phyloP scores from a whole-genome alignment of 2,797 vertebrate genomes.

The Ambastaia sidthimunki region DNA sequence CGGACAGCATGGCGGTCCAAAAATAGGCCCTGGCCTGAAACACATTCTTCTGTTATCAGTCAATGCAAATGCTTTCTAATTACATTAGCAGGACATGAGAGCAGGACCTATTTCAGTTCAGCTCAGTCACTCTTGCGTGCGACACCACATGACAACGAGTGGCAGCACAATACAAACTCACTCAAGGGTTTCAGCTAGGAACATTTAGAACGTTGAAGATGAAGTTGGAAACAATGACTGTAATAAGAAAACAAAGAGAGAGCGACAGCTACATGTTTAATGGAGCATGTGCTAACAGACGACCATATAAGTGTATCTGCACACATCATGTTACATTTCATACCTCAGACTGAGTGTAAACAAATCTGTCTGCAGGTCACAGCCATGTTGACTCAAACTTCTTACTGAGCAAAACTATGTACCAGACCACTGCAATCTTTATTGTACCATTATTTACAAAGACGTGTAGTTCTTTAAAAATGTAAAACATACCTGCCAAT shows the following conservation, averaged over 20 bases:
- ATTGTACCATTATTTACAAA: neutral
- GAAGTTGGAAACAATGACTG: slow-evolving; percentile 1
- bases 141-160: slow-evolving; percentile 7
- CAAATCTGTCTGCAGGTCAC: neutral
- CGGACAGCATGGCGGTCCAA: slow-evolving; percentile 59
- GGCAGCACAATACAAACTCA: neutral
- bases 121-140: slow-evolving; percentile 43
- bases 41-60: slow-evolving; percentile 75
- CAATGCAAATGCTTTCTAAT: slow-evolving; percentile 71
- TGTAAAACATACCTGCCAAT: neutral
- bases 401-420: neutral
- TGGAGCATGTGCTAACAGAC: slow-evolving; percentile 27
- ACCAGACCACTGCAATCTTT: neutral
- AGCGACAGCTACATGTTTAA: slow-evolving; percentile 6
- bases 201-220: slow-evolving; percentile 6
- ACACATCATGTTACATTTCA: slow-evolving; percentile 34
- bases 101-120: slow-evolving; percentile 62
- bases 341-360: slow-evolving; percentile 33
- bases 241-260: neutral
- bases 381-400: neutral
- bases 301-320: slow-evolving; percentile 16
- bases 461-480: neutral
- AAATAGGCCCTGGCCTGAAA: slow-evolving; percentile 67
- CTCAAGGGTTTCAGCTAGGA: neutral
- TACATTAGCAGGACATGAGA: slow-evolving; percentile 64